Conservation (phyloP, 2,888 invertebrate genomes). For the Embidobia sp. region DNA sequence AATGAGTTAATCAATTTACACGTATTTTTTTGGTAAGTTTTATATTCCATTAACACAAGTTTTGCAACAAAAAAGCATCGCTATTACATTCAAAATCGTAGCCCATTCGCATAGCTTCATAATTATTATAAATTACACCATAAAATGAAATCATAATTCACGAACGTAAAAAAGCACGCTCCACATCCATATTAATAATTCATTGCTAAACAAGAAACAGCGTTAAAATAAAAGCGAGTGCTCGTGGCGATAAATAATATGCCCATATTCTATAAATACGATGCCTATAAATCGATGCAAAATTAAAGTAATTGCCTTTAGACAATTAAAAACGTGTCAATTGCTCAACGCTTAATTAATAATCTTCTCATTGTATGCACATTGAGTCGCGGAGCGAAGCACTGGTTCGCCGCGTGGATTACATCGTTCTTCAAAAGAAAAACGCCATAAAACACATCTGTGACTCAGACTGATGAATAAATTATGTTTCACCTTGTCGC, state of each 20-base stretch:
- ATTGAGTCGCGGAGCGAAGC: slow-evolving; percentile 16
- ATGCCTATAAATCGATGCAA: slow-evolving; percentile 28
- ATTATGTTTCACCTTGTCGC: slow-evolving; percentile 39
- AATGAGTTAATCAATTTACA: too few relatives aligned
- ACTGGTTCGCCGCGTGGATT: slow-evolving; percentile 23
- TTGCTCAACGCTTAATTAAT: slow-evolving; percentile 52
- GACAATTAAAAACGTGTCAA: slow-evolving; percentile 46
- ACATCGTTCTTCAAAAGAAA: slow-evolving; percentile 29
- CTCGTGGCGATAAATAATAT: slow-evolving; percentile 24
- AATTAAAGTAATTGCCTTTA: slow-evolving; percentile 21
- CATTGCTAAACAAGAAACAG: slow-evolving; percentile 19
- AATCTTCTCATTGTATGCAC: slow-evolving; percentile 48
- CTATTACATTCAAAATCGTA: too few relatives aligned
- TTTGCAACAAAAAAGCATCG: too few relatives aligned
- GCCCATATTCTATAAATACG: slow-evolving; percentile 18
- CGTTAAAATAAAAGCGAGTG: slow-evolving; percentile 33
- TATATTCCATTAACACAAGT: too few relatives aligned
- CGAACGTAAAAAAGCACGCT: slow-evolving; percentile 7
- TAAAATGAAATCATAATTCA: too few relatives aligned
- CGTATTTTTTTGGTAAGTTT: too few relatives aligned
- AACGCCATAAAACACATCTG: slow-evolving; percentile 34
- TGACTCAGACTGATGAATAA: slow-evolving; percentile 44
- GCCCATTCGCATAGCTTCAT: slow-evolving; percentile 16
- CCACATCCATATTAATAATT: slow-evolving; percentile 37
- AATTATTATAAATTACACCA: slow-evolving; percentile 32